A percentile compares a stretch with the other conserved stretches of the same genome.
These are phyloP conservation scores for Notamacropus eugenii DNA, from an alignment of 2,797 vertebrate species.

Conservation along the genomic window DNA sequence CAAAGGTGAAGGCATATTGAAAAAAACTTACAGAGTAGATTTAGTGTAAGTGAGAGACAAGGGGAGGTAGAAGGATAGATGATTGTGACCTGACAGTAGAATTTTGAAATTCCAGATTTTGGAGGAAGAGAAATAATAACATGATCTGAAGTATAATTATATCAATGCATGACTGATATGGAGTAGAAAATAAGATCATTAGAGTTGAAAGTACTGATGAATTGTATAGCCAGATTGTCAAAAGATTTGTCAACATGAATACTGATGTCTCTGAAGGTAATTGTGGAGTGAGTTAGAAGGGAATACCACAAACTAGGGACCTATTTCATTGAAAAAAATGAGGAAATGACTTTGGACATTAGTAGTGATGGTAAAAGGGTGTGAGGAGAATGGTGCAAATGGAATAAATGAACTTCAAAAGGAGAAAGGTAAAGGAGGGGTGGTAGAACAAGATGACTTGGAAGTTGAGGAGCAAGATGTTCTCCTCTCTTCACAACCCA, in stretches of 20 bases:
- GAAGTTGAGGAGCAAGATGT: not conserved
- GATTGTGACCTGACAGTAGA: not conserved
- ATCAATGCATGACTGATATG: too few species aligned
- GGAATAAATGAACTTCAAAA: not conserved
- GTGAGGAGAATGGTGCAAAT: not conserved
- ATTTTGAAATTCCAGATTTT: not conserved
- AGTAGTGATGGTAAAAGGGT: not conserved
- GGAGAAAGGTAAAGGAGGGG: not conserved
- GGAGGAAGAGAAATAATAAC: too few species aligned
- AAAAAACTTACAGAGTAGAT: not conserved
- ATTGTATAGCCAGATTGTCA: too few species aligned
- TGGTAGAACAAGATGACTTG: not conserved
- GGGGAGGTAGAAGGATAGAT: not conserved
- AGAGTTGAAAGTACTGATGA: too few species aligned
- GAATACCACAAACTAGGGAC: too few species aligned
- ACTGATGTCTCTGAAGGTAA: too few species aligned
- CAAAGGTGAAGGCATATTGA: not conserved
- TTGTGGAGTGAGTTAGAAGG: too few species aligned
- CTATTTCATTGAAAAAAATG: too few species aligned
- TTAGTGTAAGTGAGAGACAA: not conserved
- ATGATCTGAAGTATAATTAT: too few species aligned
- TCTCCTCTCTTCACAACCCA: not conserved
- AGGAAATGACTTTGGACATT: not conserved
- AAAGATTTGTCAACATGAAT: too few species aligned
- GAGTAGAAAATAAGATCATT: too few species aligned